Base-by-base conservation (phyloP, 2,888 invertebrate species). In the Dusona sp. region DNA sequence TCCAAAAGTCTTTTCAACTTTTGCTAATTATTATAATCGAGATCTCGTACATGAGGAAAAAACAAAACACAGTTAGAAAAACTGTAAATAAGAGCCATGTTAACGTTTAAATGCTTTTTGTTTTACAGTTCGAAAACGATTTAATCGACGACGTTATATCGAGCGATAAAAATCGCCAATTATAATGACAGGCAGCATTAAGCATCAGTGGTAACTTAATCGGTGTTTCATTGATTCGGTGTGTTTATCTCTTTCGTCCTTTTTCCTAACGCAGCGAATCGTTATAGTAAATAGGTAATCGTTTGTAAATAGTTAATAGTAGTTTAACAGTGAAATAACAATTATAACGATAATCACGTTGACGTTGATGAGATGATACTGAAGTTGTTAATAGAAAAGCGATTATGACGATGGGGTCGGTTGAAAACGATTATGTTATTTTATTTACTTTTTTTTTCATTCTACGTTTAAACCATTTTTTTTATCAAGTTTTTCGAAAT, bases 181-280 rank as follows among this genome's bases (percentile, higher is more conserved):
- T 42, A 68, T 38, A n/a, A 38, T 68, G 64, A 61, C 84, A 74
- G 68, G 68, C 74, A 61, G 82, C 48, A 83, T 79, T 79, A 45
- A 84, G 79, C 70, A 84, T 84, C 83, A 84, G 81, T 86, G 86
- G 77, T 81, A 86, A 86, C 83, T n/a, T 78, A 80, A 57, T 81
- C 78, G 75, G 57, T 79, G 72, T 83, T 83, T 85, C 36, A 38
- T 74, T 79, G 45, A 65, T 73, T n/a, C 16, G 16, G n/a, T 61
- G 68, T 78, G 9, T 72, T 72, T 61, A 45, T 82, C 67, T 36
- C 11, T 42, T 48, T 70, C 42, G 48, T 51, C 36, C 36, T 81
- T 25, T 22, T 51, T 38, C 16, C 45, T 57, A 22, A 25, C 79
- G 19, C 29, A 36, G 61, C 33, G 42, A 70, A 79, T 48, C 29